phyloP scores from a whole-genome alignment of 1,140 invertebrate genomes.

The Odontomachus brunneus region DNA sequence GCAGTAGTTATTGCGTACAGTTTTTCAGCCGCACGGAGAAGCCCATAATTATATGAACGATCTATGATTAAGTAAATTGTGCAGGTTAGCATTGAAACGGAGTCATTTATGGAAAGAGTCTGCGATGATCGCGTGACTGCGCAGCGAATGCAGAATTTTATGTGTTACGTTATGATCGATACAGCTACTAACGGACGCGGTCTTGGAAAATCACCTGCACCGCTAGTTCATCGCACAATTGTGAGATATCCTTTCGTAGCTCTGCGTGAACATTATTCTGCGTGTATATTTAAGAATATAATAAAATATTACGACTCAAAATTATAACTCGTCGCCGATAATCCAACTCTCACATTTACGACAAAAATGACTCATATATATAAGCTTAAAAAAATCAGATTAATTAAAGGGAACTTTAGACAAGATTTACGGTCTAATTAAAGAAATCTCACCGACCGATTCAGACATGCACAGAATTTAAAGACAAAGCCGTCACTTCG shows the following conservation, averaged over 20 bases:
- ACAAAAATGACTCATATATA: not conserved
- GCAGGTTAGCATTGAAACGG: slow-evolving; percentile 52
- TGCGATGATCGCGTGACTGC: slow-evolving; percentile 56
- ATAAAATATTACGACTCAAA: not conserved
- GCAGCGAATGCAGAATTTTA: slow-evolving; percentile 43
- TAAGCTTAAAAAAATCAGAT: not conserved
- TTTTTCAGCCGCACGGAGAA: slow-evolving; percentile 50
- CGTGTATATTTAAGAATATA: not conserved
- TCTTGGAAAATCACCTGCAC: slow-evolving; percentile 36
- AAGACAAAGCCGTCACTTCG: not conserved
- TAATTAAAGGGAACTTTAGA: not conserved
- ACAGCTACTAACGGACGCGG: slow-evolving; percentile 19
- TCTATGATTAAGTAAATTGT: slow-evolving; percentile 60
- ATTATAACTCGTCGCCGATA: not conserved
- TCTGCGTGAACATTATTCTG: not conserved
- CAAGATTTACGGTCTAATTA: not conserved
- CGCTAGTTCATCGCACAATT: slow-evolving; percentile 13
- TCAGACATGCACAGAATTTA: not conserved
- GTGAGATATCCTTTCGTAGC: slow-evolving; percentile 11
- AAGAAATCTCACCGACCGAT: not conserved
- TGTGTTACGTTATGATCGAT: slow-evolving; percentile 45
- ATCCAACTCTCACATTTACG: not conserved
- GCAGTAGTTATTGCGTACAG: slow-evolving; percentile 18
- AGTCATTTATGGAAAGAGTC: slow-evolving; percentile 46
- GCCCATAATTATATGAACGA: slow-evolving; percentile 56